Base-by-base conservation (phyloP, 2,888 invertebrate genomes). In the Scotopteryx bipunctaria region DNA sequence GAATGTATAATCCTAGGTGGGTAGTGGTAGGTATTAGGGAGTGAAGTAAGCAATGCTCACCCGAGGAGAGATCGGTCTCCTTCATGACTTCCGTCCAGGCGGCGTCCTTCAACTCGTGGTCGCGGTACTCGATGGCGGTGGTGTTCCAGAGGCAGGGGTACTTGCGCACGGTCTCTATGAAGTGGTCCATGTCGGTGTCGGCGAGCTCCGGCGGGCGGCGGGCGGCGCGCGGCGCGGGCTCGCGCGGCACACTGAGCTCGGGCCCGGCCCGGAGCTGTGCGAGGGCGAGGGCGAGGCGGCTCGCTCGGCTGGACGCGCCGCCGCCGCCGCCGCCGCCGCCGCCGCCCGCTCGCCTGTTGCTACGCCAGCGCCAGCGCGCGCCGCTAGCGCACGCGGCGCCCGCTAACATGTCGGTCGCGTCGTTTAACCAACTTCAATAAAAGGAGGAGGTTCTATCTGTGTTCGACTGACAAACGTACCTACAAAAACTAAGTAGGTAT, bases 71-170 rank as follows among this genome's bases (percentile, higher is more conserved):
- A 69, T 81, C 83, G 52, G 88, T 86, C 70, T 88, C 87, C 78
- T 83, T 86, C 81, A 85, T 82, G 62, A 89, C 86, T 69, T 88
- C 87, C 50, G 83, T 71, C 88, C 88, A 89, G 46, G 88, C 88
- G 55, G 88, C 86, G 72, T 89, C 88, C 77, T 89, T 89, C 46
- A 89, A 81, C 81, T 89, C 88, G 76, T 87, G 88, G 77, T 89
- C 88, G 69, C 87, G 81, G 75, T 88, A 89, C 76, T 88, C 88
- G 70, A 84, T 81, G 69, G 87, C 85, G 54, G 82, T 77, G 66
- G 86, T 86, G 77, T 88, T 87, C 88, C 88, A 89, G 56, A 89
- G 82, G 73, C 88, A 88, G 44, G 88, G 86, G 76, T 86, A 88
- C 71, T 77, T 76, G 79, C 81, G 85, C 66, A 89, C 87, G 61